phyloP scores from a whole-genome alignment of 2,888 invertebrate genomes.

The Drosophila recens region DNA sequence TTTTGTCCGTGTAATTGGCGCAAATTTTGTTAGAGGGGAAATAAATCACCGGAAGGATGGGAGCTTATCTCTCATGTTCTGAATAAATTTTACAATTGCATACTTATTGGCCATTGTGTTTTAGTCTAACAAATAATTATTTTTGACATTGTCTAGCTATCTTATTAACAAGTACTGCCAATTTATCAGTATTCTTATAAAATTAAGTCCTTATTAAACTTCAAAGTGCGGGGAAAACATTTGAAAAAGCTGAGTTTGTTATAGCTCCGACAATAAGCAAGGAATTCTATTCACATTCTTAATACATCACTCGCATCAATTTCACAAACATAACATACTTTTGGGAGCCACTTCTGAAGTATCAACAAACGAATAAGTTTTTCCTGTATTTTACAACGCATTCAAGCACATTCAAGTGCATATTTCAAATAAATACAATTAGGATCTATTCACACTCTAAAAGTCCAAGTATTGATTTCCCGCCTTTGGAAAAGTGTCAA shows the following conservation, averaged over 20 bases:
- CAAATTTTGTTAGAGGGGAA: conserved; percentile 12
- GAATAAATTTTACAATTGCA: neutral
- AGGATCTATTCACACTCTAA: conserved; percentile 52
- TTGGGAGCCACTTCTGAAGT: neutral
- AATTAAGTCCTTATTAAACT: too few relatives aligned
- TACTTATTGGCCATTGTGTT: neutral
- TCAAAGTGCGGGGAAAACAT: too few relatives aligned
- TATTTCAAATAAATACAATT: conserved; percentile 56
- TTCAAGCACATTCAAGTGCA: conserved; percentile 27
- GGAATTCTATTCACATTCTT: neutral
- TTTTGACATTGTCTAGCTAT: too few relatives aligned
- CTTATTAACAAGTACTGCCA: too few relatives aligned
- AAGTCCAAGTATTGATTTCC: conserved; percentile 52
- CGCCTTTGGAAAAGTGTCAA: conserved; percentile 40
- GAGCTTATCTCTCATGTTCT: neutral
- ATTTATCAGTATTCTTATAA: too few relatives aligned
- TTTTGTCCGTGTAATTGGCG: conserved; percentile 33
- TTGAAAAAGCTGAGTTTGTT: neutral
- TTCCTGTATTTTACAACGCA: conserved; percentile 1
- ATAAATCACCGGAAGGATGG: neutral
- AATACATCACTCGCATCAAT: neutral
- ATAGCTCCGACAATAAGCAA: neutral
- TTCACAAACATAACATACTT: conserved; percentile 3
- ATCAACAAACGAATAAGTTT: neutral
- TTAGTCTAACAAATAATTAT: neutral